Base-by-base conservation (phyloP, 2,888 invertebrate species). In the Drosophila helvetica region DNA sequence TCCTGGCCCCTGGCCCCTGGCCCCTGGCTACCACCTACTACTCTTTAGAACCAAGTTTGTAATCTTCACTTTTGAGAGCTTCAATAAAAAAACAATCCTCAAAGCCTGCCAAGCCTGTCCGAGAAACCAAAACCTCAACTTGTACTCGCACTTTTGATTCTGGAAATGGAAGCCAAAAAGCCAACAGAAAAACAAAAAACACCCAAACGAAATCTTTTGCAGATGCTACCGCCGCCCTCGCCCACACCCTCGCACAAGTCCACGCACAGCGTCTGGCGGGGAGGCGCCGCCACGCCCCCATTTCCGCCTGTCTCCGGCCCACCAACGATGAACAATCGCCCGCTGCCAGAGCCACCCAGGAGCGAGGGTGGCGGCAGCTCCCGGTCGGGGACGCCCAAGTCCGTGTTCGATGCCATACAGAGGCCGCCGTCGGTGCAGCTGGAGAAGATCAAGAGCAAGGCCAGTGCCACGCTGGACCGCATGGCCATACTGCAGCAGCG, bases 311-410 rank as follows among this genome's bases (percentile, higher is more conserved):
- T 27, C 1, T 27, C 27, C 27, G 12, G 27, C 17, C 9, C 48
- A 8, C 54, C 52, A 61, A 86, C 88, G 63, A 86, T 89, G 84
- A 86, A 75, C 47, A 92, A 92, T 72, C 91, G 94, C 52, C 94
- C 94, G 8, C 88, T 94, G 68, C 94, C 94, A 17, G 93, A 94
- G 12, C 93, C 94, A 42, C 94, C 94, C 15, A 87, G 88, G 58
- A 90, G 90, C 38, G 89, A 91, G 50, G 90, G 88, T 42, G 87
- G 90, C 19, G 82, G 83, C 18, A 89, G 91, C 19, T 92, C 92
- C 3, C 86, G 91, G 5, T 91, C 91, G 8, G 90, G 86, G 3
- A 92, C 92, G 19, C 91, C 92, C 17, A 89, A 89, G 69, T 92
- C 92, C 42, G 90, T 90, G 7, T 92, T 92, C 67, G 92, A 92